These are phyloP conservation scores for Pelochelys cantorii DNA, from an alignment of 2,797 vertebrate species.

Conservation along the genomic window DNA sequence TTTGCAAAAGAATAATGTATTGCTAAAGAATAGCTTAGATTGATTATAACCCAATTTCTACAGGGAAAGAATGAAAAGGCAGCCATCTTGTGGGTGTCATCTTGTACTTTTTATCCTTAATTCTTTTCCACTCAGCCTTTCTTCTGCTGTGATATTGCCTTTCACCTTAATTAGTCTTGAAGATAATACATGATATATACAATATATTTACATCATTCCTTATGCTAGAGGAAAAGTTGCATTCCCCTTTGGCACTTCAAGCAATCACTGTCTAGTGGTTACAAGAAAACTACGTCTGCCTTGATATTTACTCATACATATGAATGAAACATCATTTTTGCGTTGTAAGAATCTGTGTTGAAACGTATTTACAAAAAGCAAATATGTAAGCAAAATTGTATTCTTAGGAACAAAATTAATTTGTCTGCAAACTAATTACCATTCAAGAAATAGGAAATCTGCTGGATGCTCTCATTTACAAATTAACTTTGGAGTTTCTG, in stretches of 20 bases:
- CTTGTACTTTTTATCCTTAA: slow-evolving; percentile 45
- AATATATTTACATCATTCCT: background rate
- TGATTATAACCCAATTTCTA: background rate
- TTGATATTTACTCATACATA: slow-evolving; percentile 52
- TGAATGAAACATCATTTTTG: slow-evolving; percentile 54
- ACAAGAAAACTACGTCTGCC: slow-evolving; percentile 34
- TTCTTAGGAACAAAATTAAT: slow-evolving; percentile 35
- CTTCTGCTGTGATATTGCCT: slow-evolving; percentile 32
- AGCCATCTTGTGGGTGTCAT: slow-evolving; percentile 76
- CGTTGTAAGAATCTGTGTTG: slow-evolving; percentile 9
- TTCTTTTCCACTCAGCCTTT: background rate
- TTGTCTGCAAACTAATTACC: slow-evolving; percentile 41
- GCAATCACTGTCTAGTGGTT: slow-evolving; percentile 27
- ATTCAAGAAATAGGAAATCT: slow-evolving; percentile 3
- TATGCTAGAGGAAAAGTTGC: slow-evolving; percentile 45
- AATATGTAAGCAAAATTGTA: slow-evolving; percentile 49
- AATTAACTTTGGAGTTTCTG: background rate
- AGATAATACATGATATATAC: background rate
- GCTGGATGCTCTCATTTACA: background rate
- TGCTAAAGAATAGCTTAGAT: slow-evolving; percentile 61
- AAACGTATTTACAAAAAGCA: slow-evolving; percentile 60
- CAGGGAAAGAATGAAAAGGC: slow-evolving; percentile 58
- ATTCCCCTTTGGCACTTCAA: slow-evolving; percentile 43
- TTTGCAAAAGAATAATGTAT: slow-evolving; percentile 62
- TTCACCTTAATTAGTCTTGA: slow-evolving; percentile 39